These are phyloP conservation scores for Leucoma salicis DNA, from an alignment of 2,888 invertebrate species.

Conservation along the genomic window DNA sequence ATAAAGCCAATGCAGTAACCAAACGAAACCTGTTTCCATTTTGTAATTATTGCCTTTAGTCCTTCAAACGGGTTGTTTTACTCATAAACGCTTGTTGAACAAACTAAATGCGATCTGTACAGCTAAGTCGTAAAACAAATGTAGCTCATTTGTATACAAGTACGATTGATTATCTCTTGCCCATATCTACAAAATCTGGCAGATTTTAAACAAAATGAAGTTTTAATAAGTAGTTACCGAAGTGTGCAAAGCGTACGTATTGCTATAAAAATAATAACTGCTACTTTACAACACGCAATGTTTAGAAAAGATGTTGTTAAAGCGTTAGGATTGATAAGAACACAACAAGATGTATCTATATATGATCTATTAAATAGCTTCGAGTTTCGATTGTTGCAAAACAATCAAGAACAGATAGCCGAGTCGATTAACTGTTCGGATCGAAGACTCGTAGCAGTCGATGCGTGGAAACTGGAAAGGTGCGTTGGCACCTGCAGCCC, in stretches of 20 bases:
- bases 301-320: constrained; percentile 23
- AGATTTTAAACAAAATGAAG: neutral
- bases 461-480: constrained; percentile 67
- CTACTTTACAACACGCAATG: constrained; percentile 12
- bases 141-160: constrained; percentile 14
- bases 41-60: constrained; percentile 17
- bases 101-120: constrained; percentile 8
- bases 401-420: constrained; percentile 39
- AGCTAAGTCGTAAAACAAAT: constrained; percentile 17
- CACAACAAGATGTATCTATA: constrained; percentile 32
- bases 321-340: constrained; percentile 24
- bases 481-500: constrained; percentile 77
- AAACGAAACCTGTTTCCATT: constrained; percentile 25
- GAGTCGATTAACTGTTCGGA: constrained; percentile 41
- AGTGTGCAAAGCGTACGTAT: neutral
- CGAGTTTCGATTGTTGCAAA: constrained; percentile 40
- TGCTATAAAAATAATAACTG: constrained; percentile 5
- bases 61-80: constrained; percentile 20
- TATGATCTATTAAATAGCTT: constrained; percentile 36
- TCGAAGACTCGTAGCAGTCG: constrained; percentile 39
- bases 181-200: neutral
- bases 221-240: neutral
- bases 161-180: neutral
- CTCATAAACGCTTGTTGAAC: constrained; percentile 6
- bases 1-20: constrained; percentile 18